Evolutionary conservation across 2,888 invertebrate species (phyloP), one percentile per base, ranked within the genome.

Genomic region (Hydriomena furcata): DNA sequence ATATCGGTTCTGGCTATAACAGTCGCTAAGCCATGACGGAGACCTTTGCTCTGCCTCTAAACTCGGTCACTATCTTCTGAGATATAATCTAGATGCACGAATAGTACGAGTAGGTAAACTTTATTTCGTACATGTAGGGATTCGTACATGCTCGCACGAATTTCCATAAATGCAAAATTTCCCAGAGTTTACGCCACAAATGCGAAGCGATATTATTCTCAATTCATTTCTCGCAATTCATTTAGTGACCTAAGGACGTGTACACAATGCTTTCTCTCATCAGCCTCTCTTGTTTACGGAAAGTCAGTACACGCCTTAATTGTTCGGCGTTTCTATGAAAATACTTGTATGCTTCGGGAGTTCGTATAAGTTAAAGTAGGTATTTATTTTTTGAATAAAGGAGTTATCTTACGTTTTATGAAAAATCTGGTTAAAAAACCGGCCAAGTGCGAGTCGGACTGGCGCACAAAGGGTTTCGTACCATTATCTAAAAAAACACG

Each of bases 271-370:
- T 60, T n/a, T 45, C 68, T 68, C 77, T 88, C 87, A 87, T 88
- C 87, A 88, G 74, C 50, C 68, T 47, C 84, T 80, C 87, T 87
- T 88, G 87, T 86, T 84, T 82, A 74, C 73, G 71, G n/a, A 68
- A 77, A 81, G 58, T 69, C 71, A 74, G 73, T 75, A 79, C 76
- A 53, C 54, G 65, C 66, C 75, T 71, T 84, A 79, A 84, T 81
- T 82, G 75, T 78, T 71, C 48, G 63, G 63, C 57, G 59, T 58
- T 63, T 60, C 38, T 49, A 10, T 30, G 47, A 48, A 44, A 53
- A 48, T 25, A 17, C 38, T 43, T 27, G 45, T 35, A 17, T 44
- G 40, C 28, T 51, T 25, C 35, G 35, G 12, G 28, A 44, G 24
- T n/a, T n/a, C n/a, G n/a, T 24, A 30, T 6, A 2, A n/a, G 1